These are phyloP conservation scores for Calyptomena viridis DNA, from an alignment of 2,113 vertebrate species.

Conservation along the genomic window DNA sequence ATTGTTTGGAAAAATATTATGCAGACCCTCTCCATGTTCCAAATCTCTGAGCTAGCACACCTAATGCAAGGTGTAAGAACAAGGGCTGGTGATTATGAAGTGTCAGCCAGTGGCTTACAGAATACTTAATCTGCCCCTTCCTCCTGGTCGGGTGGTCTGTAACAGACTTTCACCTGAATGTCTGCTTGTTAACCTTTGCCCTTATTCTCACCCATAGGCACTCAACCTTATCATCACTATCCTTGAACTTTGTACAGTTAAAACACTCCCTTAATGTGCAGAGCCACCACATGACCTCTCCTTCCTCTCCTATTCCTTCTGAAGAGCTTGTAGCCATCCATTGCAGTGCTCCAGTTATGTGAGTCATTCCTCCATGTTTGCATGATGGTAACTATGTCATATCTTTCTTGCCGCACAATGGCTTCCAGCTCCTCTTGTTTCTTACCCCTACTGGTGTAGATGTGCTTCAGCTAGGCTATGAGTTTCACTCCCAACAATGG, in stretches of 20 bases:
- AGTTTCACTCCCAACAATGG: accelerated
- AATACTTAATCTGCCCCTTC: not conserved
- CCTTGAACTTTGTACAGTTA: not conserved
- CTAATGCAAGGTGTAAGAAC: too few species aligned
- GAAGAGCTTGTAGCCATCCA: not conserved
- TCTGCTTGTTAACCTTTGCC: not conserved
- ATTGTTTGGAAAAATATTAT: not conserved
- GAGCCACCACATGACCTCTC: not conserved
- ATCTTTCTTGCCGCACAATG: not conserved
- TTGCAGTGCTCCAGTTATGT: not conserved
- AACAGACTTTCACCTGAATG: not conserved
- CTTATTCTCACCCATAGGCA: not conserved
- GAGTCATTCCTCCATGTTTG: not conserved
- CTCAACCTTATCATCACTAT: not conserved
- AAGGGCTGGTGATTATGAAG: not conserved
- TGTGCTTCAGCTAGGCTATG: not conserved
- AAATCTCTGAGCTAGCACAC: not conserved
- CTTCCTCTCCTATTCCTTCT: not conserved
- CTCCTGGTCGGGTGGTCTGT: not conserved
- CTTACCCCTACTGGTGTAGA: not conserved
- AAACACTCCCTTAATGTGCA: not conserved
- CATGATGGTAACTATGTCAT: not conserved
- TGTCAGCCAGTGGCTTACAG: accelerated
- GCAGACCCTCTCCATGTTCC: not conserved
- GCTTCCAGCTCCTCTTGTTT: not conserved